These are phyloP conservation scores for Microchirus variegatus DNA, from an alignment of 2,797 vertebrate genomes.

Conservation along the genomic window DNA sequence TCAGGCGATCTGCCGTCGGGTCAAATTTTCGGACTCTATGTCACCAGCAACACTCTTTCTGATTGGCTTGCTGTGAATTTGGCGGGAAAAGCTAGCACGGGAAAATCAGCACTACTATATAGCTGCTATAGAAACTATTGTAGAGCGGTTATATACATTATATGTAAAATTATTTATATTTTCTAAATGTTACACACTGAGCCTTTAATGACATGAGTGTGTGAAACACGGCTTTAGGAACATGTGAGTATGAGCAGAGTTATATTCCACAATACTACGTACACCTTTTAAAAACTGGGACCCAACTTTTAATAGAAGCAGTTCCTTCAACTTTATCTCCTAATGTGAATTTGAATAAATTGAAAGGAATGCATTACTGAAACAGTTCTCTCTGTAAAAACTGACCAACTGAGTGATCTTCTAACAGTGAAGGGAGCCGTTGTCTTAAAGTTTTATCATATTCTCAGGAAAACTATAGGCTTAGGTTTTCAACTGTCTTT, in stretches of 20 bases:
- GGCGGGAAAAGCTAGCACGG: too few species aligned
- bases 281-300: constrained; percentile 3
- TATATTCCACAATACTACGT: constrained; percentile 20
- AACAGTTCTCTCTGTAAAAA: constrained; percentile 41
- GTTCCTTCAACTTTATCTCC: constrained; percentile 33
- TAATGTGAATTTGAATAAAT: constrained; percentile 33
- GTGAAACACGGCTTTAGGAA: too few species aligned
- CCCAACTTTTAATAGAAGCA: constrained; percentile 17
- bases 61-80: too few species aligned
- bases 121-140: too few species aligned
- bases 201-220: too few species aligned
- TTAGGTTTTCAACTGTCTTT: constrained; percentile 12
- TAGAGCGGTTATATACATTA: too few species aligned
- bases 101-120: too few species aligned
- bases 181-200: too few species aligned
- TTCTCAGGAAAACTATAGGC: constrained; percentile 3
- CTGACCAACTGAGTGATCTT: constrained; percentile 18
- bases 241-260: constrained; percentile 1
- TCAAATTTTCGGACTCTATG: too few species aligned
- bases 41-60: too few species aligned
- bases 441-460: constrained; percentile 8
- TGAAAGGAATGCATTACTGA: constrained; percentile 34
- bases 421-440: background rate
- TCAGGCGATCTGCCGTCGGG: too few species aligned
- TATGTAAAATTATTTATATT: too few species aligned